These are phyloP conservation scores for Furcifer pardalis DNA, from an alignment of 2,797 vertebrate species.

Conservation along the genomic window DNA sequence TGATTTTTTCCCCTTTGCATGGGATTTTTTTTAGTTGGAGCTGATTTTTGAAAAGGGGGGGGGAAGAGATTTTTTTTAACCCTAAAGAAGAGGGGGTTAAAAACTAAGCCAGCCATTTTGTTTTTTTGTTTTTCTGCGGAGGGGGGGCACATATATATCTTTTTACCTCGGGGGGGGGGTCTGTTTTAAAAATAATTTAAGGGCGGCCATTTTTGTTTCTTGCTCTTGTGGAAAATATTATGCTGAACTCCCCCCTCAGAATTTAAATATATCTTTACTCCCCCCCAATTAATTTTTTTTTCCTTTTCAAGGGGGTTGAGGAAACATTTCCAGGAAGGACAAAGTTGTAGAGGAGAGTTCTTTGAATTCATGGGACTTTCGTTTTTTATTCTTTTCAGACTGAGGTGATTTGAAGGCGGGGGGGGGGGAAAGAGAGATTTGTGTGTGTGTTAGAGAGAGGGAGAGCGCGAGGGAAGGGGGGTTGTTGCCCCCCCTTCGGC, in stretches of 20 bases:
- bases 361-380: slow-evolving; percentile 25
- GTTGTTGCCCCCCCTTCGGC: neutral
- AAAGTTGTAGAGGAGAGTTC: slow-evolving; percentile 40
- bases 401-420: slow-evolving; percentile 17
- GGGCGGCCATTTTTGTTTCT: slow-evolving; percentile 96
- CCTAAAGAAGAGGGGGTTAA: slow-evolving; percentile 78
- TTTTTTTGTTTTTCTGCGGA: slow-evolving; percentile 15
- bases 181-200: slow-evolving; percentile 97
- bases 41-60: slow-evolving; percentile 69
- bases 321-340: slow-evolving; percentile 1
- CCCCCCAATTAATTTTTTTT: neutral
- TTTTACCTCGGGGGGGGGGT: slow-evolving; percentile 80
- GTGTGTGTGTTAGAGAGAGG: neutral
- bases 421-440: neutral
- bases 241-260: slow-evolving; percentile 91
- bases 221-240: slow-evolving; percentile 90
- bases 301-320: slow-evolving; percentile 44
- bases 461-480: neutral
- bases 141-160: slow-evolving; percentile 73
- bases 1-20: neutral
- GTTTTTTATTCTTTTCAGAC: neutral
- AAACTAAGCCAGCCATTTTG: slow-evolving; percentile 94
- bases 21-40: slow-evolving; percentile 67
- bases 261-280: slow-evolving; percentile 85
- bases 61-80: slow-evolving; percentile 17